phyloP scores from a whole-genome alignment of 2,113 vertebrate species.

The Athene cunicularia region DNA sequence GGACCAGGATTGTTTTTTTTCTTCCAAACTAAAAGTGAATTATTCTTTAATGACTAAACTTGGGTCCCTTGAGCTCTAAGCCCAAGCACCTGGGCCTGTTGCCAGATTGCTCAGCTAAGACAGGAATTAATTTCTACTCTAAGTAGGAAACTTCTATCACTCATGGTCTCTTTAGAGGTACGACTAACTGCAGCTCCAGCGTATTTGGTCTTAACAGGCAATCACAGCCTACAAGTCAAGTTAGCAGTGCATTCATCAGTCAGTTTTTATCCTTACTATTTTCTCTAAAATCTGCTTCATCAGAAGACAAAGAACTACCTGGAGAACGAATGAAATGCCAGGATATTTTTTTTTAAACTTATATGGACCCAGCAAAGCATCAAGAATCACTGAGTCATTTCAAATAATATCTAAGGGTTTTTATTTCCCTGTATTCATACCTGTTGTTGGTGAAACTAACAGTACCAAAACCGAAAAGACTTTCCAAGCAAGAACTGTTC shows the following conservation, averaged over 20 bases:
- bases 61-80: neutral
- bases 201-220: neutral
- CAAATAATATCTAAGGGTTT: neutral
- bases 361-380: neutral
- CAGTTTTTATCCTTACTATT: neutral
- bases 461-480: neutral
- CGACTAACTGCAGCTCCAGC: neutral
- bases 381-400: neutral
- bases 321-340: neutral
- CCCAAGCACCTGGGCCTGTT: neutral
- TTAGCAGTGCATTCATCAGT: neutral
- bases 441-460: neutral
- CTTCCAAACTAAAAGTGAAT: neutral
- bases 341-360: neutral
- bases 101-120: neutral
- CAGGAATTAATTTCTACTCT: constrained; percentile 6
- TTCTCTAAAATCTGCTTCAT: neutral
- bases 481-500: neutral
- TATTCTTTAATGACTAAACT: constrained; percentile 6
- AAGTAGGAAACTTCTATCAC: neutral
- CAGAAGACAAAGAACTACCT: neutral
- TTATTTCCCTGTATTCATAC: neutral
- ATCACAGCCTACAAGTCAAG: neutral
- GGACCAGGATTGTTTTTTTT: neutral
- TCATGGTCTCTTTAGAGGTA: neutral